phyloP scores from a whole-genome alignment of 53 echinoderm and acorn worm genomes.

The Mesocentrotus franciscanus region DNA sequence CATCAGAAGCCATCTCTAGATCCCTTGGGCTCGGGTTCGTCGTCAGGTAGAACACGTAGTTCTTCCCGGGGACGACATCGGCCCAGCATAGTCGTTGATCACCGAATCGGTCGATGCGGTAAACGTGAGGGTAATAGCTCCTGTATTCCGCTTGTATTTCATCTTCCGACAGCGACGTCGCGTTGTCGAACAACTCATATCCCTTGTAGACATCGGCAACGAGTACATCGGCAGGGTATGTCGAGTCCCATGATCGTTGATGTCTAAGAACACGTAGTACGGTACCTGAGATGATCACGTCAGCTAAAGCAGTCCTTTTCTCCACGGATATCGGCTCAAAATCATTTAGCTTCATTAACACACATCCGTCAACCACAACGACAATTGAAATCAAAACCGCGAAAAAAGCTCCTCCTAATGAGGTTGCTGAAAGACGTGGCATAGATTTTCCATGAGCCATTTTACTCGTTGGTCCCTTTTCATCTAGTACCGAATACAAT shows the following conservation, averaged over 20 bases:
- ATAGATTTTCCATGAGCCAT: constrained; percentile 42
- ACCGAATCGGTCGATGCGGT: constrained; percentile 44
- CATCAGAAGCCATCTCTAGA: neutral
- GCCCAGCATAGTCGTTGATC: constrained; percentile 61
- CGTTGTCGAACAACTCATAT: constrained; percentile 63
- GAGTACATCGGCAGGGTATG: constrained; percentile 69
- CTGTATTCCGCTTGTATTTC: constrained; percentile 58
- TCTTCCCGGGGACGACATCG: constrained; percentile 46
- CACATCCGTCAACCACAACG: constrained; percentile 53
- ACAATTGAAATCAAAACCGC: neutral
- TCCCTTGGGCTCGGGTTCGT: constrained; percentile 56
- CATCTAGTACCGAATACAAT: neutral
- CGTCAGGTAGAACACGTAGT: constrained; percentile 59
- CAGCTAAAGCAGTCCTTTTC: constrained; percentile 61
- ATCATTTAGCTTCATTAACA: constrained; percentile 70
- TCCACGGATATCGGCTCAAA: constrained; percentile 62
- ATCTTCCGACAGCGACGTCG: constrained; percentile 2
- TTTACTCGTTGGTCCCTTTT: neutral
- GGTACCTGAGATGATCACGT: constrained; percentile 65
- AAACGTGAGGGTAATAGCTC: constrained; percentile 50
- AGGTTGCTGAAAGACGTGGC: neutral
- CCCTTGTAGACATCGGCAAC: constrained; percentile 75
- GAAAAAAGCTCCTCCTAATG: constrained; percentile 1
- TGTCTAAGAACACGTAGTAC: constrained; percentile 59
- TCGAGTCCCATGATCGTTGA: constrained; percentile 52